Evolutionary conservation across 2,113 vertebrate genomes (phyloP).

Genomic region (Ursus arctos): DNA sequence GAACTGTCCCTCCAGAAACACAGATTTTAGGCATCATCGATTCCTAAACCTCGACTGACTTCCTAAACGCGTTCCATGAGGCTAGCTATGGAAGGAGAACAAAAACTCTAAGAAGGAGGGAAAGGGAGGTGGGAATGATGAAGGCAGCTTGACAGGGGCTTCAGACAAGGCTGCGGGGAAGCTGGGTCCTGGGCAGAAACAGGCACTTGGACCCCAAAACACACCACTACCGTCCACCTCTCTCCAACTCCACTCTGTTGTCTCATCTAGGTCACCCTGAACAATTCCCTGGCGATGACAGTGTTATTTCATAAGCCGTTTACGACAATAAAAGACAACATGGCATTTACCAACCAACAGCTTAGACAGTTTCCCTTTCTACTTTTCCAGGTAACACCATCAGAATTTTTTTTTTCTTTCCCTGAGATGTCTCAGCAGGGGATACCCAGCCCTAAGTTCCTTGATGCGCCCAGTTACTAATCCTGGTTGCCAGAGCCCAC

Average conservation of each 20-base stretch:
- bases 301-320: neutral
- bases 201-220: neutral
- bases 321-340: neutral
- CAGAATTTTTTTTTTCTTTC: neutral
- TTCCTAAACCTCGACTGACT: neutral
- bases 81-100: neutral
- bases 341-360: neutral
- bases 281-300: neutral
- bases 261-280: neutral
- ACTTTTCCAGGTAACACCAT: neutral
- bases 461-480: fast-evolving
- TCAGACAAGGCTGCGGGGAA: neutral
- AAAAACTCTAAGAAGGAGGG: neutral
- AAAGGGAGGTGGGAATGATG: neutral
- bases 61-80: neutral
- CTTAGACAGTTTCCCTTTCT: neutral
- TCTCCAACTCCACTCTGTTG: neutral
- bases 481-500: neutral
- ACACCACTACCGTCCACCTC: fast-evolving
- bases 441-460: neutral
- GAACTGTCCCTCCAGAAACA: neutral
- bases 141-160: neutral
- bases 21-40: neutral
- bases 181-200: neutral
- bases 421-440: neutral